Conservation (phyloP, 2,888 invertebrate genomes). For the Macrophya annulata region DNA sequence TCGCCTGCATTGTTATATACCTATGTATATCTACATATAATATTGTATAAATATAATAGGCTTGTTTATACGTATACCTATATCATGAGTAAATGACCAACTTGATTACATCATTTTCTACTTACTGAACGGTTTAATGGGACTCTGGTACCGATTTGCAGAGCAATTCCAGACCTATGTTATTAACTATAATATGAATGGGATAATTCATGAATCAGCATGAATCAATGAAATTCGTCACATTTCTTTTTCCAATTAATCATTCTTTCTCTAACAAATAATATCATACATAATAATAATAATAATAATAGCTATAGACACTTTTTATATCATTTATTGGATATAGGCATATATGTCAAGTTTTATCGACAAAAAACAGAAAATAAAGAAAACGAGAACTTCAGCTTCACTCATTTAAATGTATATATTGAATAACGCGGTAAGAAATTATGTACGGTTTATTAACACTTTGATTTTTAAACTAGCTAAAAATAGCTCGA, state of each 20-base stretch:
- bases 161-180: not conserved
- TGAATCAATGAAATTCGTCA: not conserved
- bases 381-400: too few species aligned
- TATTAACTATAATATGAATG: too few species aligned
- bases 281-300: not conserved
- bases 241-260: not conserved
- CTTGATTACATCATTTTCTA: constrained; percentile 16
- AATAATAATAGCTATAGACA: not conserved
- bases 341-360: not conserved
- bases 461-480: not conserved
- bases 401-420: too few species aligned
- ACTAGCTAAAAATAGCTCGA: not conserved
- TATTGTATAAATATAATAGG: not conserved
- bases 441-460: too few species aligned
- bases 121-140: not conserved
- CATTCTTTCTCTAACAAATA: not conserved
- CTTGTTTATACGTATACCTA: not conserved
- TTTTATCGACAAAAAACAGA: too few species aligned
- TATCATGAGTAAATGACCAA: not conserved
- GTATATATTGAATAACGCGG: too few species aligned
- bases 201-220: not conserved
- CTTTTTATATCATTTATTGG: not conserved
- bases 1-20: not conserved
- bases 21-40: too few species aligned
- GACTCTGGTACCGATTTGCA: not conserved